phyloP scores from a whole-genome alignment of 2,888 invertebrate species.

The Spisula subtruncata region DNA sequence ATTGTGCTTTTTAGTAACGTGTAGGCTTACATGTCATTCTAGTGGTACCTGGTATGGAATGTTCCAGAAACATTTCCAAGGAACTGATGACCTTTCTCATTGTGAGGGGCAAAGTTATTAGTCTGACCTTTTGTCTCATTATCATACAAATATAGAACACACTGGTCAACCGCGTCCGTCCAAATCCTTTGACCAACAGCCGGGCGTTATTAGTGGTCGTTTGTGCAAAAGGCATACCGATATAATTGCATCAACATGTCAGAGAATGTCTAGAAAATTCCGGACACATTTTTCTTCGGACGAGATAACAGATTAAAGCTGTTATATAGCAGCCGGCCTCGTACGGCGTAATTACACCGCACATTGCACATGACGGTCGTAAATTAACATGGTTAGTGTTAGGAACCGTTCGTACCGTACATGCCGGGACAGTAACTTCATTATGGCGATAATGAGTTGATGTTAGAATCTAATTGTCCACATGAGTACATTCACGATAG shows the following conservation, averaged over 20 bases:
- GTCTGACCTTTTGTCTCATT: neutral
- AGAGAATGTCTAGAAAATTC: neutral
- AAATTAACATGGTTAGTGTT: slow-evolving; percentile 23
- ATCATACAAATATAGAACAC: neutral
- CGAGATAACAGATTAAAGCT: slow-evolving; percentile 9
- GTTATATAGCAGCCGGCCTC: neutral
- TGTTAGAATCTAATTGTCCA: slow-evolving; percentile 17
- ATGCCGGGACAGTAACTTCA: neutral
- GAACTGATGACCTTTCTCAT: neutral
- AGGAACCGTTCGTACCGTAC: neutral
- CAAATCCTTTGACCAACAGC: slow-evolving; percentile 1
- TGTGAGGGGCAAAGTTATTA: neutral
- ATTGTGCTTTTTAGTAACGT: too few species aligned
- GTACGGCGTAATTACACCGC: neutral
- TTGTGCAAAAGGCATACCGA: neutral
- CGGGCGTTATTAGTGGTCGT: neutral
- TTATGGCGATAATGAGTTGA: slow-evolving; percentile 22
- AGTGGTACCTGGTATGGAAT: too few species aligned
- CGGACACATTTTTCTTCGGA: neutral
- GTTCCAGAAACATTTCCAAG: neutral
- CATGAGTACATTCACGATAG: neutral
- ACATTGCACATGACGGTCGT: neutral
- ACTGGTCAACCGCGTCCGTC: neutral
- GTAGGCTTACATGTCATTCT: too few species aligned
- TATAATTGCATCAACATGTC: slow-evolving; percentile 14